These are phyloP conservation scores for Ceratina australensis DNA, from an alignment of 1,140 invertebrate genomes.

Conservation along the genomic window DNA sequence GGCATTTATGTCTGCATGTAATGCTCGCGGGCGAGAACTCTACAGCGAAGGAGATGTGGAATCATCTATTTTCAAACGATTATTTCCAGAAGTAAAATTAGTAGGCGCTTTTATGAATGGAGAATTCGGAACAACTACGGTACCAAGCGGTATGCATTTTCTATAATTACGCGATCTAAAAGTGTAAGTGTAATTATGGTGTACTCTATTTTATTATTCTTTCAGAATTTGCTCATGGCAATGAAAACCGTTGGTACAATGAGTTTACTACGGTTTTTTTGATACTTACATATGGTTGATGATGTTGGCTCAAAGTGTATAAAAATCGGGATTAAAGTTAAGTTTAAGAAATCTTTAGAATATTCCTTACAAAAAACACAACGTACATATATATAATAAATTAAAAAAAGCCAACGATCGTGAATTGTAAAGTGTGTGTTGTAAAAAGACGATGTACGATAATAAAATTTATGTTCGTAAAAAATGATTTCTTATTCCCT, in stretches of 20 bases:
- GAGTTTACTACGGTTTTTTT: constrained; percentile 71
- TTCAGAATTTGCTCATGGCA: constrained; percentile 49
- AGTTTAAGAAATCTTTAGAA: constrained; percentile 13
- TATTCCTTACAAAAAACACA: background rate
- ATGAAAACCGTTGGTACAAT: constrained; percentile 9
- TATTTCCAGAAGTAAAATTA: constrained; percentile 82
- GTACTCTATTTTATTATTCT: constrained; percentile 20
- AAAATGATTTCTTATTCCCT: background rate
- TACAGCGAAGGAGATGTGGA: constrained; percentile 79
- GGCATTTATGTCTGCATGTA: constrained; percentile 83
- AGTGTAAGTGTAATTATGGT: background rate
- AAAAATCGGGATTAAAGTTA: background rate
- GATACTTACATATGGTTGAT: constrained; percentile 71
- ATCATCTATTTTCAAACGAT: constrained; percentile 80
- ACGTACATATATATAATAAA: constrained; percentile 13
- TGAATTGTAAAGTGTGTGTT: constrained; percentile 24
- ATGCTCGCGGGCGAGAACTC: constrained; percentile 77
- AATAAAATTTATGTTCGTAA: constrained; percentile 54
- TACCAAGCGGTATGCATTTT: constrained; percentile 61
- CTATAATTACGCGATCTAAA: background rate
- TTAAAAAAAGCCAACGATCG: background rate
- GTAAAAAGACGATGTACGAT: constrained; percentile 17
- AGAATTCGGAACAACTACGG: constrained; percentile 79
- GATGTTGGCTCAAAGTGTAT: background rate
- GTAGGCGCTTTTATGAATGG: constrained; percentile 83